Conservation (phyloP, 92 coral and sea anemone species). For the Nematostella vectensis region DNA sequence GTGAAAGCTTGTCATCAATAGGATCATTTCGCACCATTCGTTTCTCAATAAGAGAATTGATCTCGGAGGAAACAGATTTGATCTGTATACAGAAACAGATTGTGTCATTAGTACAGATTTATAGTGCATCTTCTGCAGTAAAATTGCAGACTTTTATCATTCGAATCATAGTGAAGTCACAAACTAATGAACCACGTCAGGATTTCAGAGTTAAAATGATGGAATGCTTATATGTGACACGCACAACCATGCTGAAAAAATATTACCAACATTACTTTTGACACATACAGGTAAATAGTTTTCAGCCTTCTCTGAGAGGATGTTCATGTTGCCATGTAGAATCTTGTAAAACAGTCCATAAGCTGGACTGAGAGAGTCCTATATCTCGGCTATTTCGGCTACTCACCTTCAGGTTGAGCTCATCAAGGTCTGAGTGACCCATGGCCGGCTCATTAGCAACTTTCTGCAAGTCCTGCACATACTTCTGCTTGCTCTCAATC, state of each 20-base stretch:
- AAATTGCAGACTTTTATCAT: background rate
- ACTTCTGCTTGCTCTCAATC: constrained; percentile 77
- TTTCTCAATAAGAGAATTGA: constrained; percentile 87
- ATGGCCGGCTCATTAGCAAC: constrained; percentile 98
- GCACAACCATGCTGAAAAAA: too few relatives aligned
- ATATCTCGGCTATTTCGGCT: too few relatives aligned
- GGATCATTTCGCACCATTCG: constrained; percentile 97
- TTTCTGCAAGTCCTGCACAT: constrained; percentile 75
- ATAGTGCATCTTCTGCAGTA: background rate
- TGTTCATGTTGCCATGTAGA: too few relatives aligned
- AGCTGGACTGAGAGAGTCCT: too few relatives aligned
- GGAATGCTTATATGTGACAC: too few relatives aligned
- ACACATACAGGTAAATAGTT: too few relatives aligned
- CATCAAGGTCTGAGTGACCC: constrained; percentile 94
- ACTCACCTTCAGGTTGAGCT: constrained; percentile 79
- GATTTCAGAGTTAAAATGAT: too few relatives aligned
- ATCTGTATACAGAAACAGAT: constrained; percentile 48
- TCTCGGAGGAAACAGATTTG: constrained; percentile 68
- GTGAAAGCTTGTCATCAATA: constrained; percentile 92
- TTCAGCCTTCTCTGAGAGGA: too few relatives aligned
- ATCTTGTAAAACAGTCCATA: too few relatives aligned
- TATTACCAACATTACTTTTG: too few relatives aligned
- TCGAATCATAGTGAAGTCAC: too few relatives aligned
- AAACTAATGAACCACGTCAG: background rate
- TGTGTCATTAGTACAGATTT: background rate